A percentile compares a stretch with the other conserved stretches of the same genome.
phyloP scores from a whole-genome alignment of 2,888 invertebrate genomes.

The Flexamia atlantica region DNA sequence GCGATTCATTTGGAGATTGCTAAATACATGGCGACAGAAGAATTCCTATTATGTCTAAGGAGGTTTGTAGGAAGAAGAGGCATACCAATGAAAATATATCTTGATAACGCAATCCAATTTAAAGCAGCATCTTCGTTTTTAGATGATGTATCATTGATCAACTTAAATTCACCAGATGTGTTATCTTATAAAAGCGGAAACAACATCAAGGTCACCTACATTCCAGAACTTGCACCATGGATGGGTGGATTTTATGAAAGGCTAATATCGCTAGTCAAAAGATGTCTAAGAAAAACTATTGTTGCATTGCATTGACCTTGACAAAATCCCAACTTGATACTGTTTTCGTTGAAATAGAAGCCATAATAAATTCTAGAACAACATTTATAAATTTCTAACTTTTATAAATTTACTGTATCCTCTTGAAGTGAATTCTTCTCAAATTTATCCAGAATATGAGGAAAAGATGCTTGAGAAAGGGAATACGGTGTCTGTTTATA shows the following conservation, averaged over 20 bases:
- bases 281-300: conserved; percentile 41
- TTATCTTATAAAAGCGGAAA: background rate
- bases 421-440: too few relatives aligned
- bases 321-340: background rate
- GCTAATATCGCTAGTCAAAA: conserved; percentile 52
- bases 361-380: background rate
- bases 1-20: background rate
- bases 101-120: conserved; percentile 8
- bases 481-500: too few relatives aligned
- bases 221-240: conserved; percentile 60
- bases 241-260: conserved; percentile 61
- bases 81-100: background rate
- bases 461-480: too few relatives aligned
- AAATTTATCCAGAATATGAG: too few relatives aligned
- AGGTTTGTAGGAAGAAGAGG: conserved; percentile 17
- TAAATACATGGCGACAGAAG: background rate
- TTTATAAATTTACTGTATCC: too few relatives aligned
- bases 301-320: background rate
- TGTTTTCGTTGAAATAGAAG: background rate
- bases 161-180: background rate
- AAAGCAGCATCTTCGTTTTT: background rate
- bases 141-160: background rate
- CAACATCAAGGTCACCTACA: background rate
- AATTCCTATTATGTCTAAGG: background rate
- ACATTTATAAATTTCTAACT: too few relatives aligned